Conservation (phyloP, 2,888 invertebrate genomes). For the Ochropleura plecta region DNA sequence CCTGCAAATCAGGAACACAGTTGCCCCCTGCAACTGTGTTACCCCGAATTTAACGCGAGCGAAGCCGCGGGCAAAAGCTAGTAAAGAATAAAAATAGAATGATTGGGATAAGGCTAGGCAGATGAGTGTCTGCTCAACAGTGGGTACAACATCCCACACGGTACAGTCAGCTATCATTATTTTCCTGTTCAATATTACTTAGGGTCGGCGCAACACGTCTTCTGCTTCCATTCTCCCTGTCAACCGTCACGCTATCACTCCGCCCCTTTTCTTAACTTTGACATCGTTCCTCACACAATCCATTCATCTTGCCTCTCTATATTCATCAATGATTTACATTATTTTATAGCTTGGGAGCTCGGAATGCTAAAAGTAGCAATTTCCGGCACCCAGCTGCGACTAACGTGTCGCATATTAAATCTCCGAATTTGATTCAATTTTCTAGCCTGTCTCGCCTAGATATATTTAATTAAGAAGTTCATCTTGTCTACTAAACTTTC, state of each 20-base stretch:
- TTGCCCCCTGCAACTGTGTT: too few relatives aligned
- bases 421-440: constrained; percentile 6
- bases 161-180: neutral
- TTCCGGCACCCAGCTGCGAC: constrained; percentile 25
- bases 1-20: too few relatives aligned
- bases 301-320: neutral
- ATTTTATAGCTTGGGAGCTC: neutral
- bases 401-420: neutral
- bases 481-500: neutral
- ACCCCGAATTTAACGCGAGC: too few relatives aligned
- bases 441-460: neutral
- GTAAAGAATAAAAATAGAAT: too few relatives aligned
- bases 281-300: neutral
- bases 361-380: constrained; percentile 14
- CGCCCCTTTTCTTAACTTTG: neutral
- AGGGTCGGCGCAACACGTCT: neutral
- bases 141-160: neutral
- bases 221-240: neutral
- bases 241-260: neutral
- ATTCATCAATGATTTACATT: neutral
- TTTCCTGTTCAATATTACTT: neutral
- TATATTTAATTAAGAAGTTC: neutral
- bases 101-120: too few relatives aligned
- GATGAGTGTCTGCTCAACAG: neutral
- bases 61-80: too few relatives aligned